phyloP scores from a whole-genome alignment of 2,113 vertebrate genomes.

The Alaudala cheleensis region DNA sequence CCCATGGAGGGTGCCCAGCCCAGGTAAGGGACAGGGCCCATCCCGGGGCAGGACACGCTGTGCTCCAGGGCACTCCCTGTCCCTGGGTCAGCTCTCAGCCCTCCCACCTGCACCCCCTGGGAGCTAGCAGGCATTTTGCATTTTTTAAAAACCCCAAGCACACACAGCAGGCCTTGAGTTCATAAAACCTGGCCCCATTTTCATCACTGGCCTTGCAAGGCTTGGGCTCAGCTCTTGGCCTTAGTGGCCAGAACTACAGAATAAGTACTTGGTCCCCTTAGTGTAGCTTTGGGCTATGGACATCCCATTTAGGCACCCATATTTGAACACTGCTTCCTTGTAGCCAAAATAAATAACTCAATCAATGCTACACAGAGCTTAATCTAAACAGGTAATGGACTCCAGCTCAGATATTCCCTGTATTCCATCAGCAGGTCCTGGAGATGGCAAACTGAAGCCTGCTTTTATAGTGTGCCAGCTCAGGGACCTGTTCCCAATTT shows the following conservation, averaged over 20 bases:
- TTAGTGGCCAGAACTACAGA: neutral
- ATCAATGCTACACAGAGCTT: slow-evolving; percentile 51
- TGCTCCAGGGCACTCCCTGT: neutral
- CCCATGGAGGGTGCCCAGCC: fast-evolving
- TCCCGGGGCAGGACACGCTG: fast-evolving
- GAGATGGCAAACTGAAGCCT: slow-evolving; percentile 61
- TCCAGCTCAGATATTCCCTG: slow-evolving; percentile 29
- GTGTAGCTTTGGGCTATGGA: neutral
- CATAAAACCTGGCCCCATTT: neutral
- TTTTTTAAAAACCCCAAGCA: neutral
- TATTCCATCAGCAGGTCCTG: slow-evolving; percentile 44
- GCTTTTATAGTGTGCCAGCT: slow-evolving; percentile 70
- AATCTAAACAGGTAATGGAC: slow-evolving; percentile 54
- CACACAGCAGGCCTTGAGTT: neutral
- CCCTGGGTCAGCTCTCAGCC: neutral
- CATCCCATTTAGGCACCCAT: slow-evolving; percentile 12
- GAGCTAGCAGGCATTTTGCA: neutral
- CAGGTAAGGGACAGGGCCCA: neutral
- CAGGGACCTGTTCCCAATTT: slow-evolving; percentile 75
- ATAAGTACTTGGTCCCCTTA: neutral
- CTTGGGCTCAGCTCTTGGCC: neutral
- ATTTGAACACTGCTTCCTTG: neutral
- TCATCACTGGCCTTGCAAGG: neutral
- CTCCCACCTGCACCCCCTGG: neutral
- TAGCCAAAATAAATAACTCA: slow-evolving; percentile 61